These are phyloP conservation scores for Caenorhabditis zanzibari DNA, from an alignment of 2,888 invertebrate genomes.

Conservation along the genomic window DNA sequence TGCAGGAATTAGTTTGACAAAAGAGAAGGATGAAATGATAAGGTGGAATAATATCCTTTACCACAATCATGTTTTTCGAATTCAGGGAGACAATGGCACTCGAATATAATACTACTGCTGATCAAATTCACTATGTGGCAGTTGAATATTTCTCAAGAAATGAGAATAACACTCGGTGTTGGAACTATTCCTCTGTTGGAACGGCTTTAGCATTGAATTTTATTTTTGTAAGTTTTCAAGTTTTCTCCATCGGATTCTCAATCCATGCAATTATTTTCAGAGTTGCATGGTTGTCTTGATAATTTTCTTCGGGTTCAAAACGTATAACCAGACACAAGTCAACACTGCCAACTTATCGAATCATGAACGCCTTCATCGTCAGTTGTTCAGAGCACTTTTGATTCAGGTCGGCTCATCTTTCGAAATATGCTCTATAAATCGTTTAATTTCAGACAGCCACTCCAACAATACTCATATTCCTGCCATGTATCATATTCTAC, in stretches of 20 bases:
- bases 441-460: constrained; percentile 28
- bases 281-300: constrained; percentile 10
- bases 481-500: constrained; percentile 52
- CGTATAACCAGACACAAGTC: not conserved
- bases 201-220: not conserved
- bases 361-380: constrained; percentile 9
- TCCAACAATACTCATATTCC: constrained; percentile 45
- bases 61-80: not conserved
- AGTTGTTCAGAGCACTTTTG: constrained; percentile 21
- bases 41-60: too few relatives aligned
- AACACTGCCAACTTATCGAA: not conserved
- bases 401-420: not conserved
- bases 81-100: constrained; percentile 13
- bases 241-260: too few relatives aligned
- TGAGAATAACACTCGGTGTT: not conserved
- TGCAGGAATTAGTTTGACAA: constrained; percentile 9
- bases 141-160: constrained; percentile 25
- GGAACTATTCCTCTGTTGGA: constrained; percentile 6
- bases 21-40: not conserved
- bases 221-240: constrained; percentile 7
- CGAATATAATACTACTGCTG: constrained; percentile 1
- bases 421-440: not conserved
- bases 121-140: constrained; percentile 22
- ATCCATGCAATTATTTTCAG: not conserved
- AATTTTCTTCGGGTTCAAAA: constrained; percentile 22